Evolutionary conservation across 2,113 vertebrate species (phyloP), one percentile per base, ranked within the genome.

Genomic region (Brachyistius frenatus): DNA sequence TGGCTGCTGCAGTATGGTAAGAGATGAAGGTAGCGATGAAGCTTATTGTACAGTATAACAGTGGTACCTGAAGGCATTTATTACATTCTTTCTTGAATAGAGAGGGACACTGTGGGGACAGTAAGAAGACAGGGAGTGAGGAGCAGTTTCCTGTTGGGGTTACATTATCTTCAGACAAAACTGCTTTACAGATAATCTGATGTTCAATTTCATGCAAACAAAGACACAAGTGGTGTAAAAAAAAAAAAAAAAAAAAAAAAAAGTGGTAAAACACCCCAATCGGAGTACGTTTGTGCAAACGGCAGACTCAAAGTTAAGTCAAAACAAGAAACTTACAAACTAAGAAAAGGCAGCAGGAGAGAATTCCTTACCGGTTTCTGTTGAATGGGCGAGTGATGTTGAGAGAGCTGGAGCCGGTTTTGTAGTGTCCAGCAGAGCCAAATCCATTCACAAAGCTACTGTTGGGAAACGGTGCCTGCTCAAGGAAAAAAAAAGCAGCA

Each of bases 391-490:
- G 96, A 82, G 95, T 93, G 89, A 98, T 93, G 90, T 94, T 98
- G 72, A 98, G 86, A 85, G 96, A 93, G 89, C 93, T 95, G 92
- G 96, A 93, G 84, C 90, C 95, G 83, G 96, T 92, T 95, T 99
- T 99, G 55, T 98, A 99, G 56, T 97, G 96, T 93, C 96, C 96
- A 46, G 96, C 93, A 5, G 98, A 95, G 67, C 91, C 96, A 93
- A 98, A 99, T 86, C 98, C 97, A 93, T 99, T 99, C 86, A 98
- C 94, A 93, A 99, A 99, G 91, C 96, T 95, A 88, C 96, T 96
- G 91, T 98, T 99, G 50, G 97, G 98, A 92, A 99, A 99, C 2
- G 98, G 98, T 86, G 98, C 98, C 98, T 99, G 93, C 54, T 80
- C 41, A 66, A 79, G 2, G 13, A 53, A n/a, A 15, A 0, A 41